phyloP scores from a whole-genome alignment of 2,113 vertebrate species.

The Paramisgurnus dabryanus region DNA sequence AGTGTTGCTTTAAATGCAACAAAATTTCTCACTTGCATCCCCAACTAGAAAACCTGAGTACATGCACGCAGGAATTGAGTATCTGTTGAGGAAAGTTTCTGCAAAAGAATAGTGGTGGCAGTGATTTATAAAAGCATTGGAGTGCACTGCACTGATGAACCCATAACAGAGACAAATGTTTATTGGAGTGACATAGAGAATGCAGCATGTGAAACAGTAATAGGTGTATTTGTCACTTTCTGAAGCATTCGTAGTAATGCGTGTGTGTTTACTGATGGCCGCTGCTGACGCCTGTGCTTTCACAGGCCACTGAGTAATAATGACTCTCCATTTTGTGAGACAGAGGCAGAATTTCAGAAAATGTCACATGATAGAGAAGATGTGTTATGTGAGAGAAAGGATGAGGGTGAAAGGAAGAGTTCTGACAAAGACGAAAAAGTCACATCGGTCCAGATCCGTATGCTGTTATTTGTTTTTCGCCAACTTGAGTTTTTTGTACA shows the following conservation, averaged over 20 bases:
- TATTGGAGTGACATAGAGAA: constrained; percentile 34
- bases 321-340: constrained; percentile 11
- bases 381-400: not conserved
- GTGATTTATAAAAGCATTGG: constrained; percentile 12
- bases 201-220: not conserved
- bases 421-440: not conserved
- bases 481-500: too few relatives aligned
- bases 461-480: too few relatives aligned
- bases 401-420: constrained; percentile 1
- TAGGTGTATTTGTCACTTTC: constrained; percentile 30
- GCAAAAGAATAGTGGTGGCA: not conserved
- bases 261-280: constrained; percentile 15
- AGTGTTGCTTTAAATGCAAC: too few relatives aligned
- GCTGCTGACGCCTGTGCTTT: constrained; percentile 17
- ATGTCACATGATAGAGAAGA: constrained; percentile 15
- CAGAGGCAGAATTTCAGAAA: not conserved
- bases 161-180: constrained; percentile 36
- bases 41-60: not conserved
- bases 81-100: constrained; percentile 22
- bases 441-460: not conserved
- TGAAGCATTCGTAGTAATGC: constrained; percentile 11
- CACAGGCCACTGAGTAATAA: constrained; percentile 36
- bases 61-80: not conserved
- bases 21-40: not conserved
- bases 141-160: constrained; percentile 10